Evolutionary conservation across 2,113 vertebrate genomes (phyloP), one percentile per base, ranked within the genome.

Genomic region (Silurus meridionalis): DNA sequence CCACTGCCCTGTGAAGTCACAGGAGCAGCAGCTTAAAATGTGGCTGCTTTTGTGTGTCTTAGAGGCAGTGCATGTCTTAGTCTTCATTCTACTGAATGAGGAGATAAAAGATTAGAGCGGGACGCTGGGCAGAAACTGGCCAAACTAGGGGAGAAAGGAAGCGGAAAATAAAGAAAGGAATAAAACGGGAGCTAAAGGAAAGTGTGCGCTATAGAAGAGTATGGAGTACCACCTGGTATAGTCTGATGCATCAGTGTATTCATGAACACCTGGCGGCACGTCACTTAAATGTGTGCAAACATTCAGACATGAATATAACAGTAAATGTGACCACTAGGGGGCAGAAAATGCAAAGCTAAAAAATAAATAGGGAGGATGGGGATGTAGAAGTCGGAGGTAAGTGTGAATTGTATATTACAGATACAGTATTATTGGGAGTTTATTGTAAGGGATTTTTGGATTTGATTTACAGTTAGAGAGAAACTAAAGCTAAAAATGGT

Each of bases 271-370:
- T 46, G 14, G 17, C 2, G 28, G 15, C 0, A 0, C 37, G 28
- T 71, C 46, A 74, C 46, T 10, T 50, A 8, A 48, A 19, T 10
- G 13, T 55, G 21, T 78, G 23, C 11, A 37, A 37, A 37, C 37
- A 23, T 79, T 79, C 53, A 79, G 17, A 21, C 5, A 7, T 14
- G 3, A 25, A 37, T 9, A n/a, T 0, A 78, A 25, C 13, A 0
- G 13, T 17, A 1, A 78, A 58, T 17, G 78, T 61, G 78, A 48
- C 78, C 78, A 80, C 57, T 80, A 80, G 78, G 57, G 78, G 78
- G 78, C 78, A 80, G 28, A 80, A 80, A 61, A 58, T 7, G 52
- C 57, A 79, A 17, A 3, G n/a, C 6, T 17, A 57, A 57, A 61
- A 21, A 9, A 48, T 48, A 19, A 48, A 37, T 1, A 48, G 48